Percentiles rank a stretch among this genome's conserved stretches.
Evolutionary conservation across 1,140 invertebrate species (phyloP).

Genomic region (Manduca sexta): DNA sequence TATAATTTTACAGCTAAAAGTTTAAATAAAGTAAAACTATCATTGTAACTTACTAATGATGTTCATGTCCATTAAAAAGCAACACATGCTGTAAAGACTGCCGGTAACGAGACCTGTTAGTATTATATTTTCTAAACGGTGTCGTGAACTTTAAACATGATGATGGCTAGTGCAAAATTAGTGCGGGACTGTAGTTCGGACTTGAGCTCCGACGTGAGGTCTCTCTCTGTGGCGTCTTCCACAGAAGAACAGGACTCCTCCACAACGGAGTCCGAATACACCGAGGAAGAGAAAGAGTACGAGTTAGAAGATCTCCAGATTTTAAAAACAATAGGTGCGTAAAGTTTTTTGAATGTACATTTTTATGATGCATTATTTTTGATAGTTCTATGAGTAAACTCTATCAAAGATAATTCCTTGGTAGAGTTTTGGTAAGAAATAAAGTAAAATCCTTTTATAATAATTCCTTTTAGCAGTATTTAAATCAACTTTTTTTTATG

Average conservation of each 20-base stretch:
- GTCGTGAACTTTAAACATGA: constrained; percentile 39
- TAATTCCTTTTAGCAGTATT: too few relatives aligned
- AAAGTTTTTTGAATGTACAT: not conserved
- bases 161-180: constrained; percentile 73
- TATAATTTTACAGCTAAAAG: not conserved
- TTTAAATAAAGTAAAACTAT: not conserved
- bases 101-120: not conserved
- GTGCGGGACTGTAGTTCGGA: constrained; percentile 71
- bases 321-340: constrained; percentile 87
- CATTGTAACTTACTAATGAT: not conserved
- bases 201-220: constrained; percentile 63
- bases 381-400: too few relatives aligned
- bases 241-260: constrained; percentile 66
- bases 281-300: constrained; percentile 79
- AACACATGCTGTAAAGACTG: constrained; percentile 8
- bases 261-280: constrained; percentile 73
- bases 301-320: constrained; percentile 85
- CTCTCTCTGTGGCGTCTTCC: constrained; percentile 65
- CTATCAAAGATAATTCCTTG: too few relatives aligned
- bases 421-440: too few relatives aligned
- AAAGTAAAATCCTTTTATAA: too few relatives aligned
- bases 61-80: constrained; percentile 6
- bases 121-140: not conserved
- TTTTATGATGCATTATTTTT: too few relatives aligned
- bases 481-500: too few relatives aligned